Percentiles rank a stretch among this genome's conserved stretches.
These are phyloP conservation scores for Vulpes lagopus DNA, from an alignment of 2,113 vertebrate species.

Conservation along the genomic window DNA sequence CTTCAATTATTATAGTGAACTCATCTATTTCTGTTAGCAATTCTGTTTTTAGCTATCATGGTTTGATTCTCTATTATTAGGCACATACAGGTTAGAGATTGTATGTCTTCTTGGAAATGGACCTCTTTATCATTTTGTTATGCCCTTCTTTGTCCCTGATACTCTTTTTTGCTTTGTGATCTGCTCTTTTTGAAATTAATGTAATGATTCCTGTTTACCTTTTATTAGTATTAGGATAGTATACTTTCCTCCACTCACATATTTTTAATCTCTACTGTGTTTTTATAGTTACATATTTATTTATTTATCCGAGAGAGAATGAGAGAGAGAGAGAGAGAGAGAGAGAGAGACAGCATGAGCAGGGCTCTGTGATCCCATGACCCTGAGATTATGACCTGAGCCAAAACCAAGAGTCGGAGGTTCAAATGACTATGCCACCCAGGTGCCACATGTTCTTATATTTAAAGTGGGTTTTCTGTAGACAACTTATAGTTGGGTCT, in stretches of 20 bases:
- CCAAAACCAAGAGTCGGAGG: too few species aligned
- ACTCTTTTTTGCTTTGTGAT: not conserved
- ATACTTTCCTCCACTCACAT: not conserved
- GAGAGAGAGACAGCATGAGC: too few species aligned
- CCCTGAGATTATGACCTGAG: too few species aligned
- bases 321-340: too few species aligned
- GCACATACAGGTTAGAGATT: not conserved
- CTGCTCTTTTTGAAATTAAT: not conserved
- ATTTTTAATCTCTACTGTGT: not conserved
- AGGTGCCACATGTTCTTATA: not conserved
- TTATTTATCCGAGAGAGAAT: too few species aligned
- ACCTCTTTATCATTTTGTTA: not conserved
- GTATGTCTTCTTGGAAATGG: not conserved
- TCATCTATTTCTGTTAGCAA: not conserved
- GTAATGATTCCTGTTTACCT: not conserved
- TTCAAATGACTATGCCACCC: too few species aligned
- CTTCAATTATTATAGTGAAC: not conserved
- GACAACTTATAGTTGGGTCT: not conserved
- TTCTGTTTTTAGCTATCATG: not conserved
- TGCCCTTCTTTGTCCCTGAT: not conserved
- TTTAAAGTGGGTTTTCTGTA: not conserved
- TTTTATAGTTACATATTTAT: not conserved
- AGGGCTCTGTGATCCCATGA: too few species aligned
- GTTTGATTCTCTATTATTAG: not conserved
- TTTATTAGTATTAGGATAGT: not conserved